phyloP scores from a whole-genome alignment of 2,797 vertebrate genomes.

The Psittacula derbiana region DNA sequence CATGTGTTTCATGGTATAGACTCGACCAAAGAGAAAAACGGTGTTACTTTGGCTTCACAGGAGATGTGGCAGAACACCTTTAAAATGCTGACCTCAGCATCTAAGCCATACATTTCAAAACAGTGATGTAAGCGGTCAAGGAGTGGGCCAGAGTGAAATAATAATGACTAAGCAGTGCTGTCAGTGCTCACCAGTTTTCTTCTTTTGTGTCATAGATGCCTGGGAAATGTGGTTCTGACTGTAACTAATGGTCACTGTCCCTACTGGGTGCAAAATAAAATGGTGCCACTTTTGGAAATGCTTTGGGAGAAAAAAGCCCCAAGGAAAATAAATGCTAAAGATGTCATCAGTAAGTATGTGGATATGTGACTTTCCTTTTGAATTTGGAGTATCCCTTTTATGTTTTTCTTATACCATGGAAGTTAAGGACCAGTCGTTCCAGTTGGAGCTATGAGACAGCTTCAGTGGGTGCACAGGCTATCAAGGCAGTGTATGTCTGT shows the following conservation, averaged over 20 bases:
- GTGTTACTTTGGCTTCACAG: not conserved
- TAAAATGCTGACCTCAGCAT: not conserved
- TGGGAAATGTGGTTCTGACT: not conserved
- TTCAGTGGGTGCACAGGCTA: not conserved
- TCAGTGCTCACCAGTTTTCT: not conserved
- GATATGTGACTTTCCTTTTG: not conserved
- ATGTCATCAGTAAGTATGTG: not conserved
- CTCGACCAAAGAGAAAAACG: not conserved
- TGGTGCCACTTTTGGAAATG: not conserved
- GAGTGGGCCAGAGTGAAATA: not conserved
- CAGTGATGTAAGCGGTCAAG: not conserved
- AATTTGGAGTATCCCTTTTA: not conserved
- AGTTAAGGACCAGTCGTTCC: not conserved
- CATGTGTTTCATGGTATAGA: accelerated
- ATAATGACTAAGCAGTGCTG: not conserved
- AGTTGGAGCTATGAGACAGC: not conserved
- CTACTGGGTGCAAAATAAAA: not conserved
- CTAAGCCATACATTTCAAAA: not conserved
- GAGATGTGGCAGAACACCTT: not conserved
- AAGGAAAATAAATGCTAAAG: not conserved
- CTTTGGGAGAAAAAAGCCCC: not conserved
- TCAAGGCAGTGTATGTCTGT: not conserved
- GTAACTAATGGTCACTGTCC: not conserved
- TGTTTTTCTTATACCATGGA: not conserved
- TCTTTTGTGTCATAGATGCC: not conserved